Conservation (phyloP, 2,888 invertebrate species). For the Hypsopygia costalis region DNA sequence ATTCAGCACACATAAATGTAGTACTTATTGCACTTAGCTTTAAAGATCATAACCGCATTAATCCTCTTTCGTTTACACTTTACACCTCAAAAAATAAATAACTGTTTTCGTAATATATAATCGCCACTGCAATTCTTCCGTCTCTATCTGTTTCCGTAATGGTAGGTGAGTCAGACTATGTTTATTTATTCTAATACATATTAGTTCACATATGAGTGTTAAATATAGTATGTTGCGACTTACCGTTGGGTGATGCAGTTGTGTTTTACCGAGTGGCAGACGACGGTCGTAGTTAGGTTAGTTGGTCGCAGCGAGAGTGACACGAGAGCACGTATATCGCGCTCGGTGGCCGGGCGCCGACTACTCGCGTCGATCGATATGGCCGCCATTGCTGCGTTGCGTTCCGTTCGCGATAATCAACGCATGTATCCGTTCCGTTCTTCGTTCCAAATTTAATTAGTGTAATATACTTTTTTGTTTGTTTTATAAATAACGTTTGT, state of each 20-base stretch:
- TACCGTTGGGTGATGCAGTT: conserved; percentile 18
- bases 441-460: conserved; percentile 9
- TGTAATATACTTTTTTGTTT: too few relatives aligned
- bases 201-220: neutral
- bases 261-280: conserved; percentile 19
- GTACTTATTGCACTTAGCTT: neutral
- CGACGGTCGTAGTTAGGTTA: conserved; percentile 24
- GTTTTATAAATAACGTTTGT: too few relatives aligned
- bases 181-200: neutral
- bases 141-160: neutral
- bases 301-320: conserved; percentile 22
- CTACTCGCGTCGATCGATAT: conserved; percentile 74
- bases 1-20: conserved; percentile 1
- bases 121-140: conserved; percentile 6
- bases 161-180: neutral
- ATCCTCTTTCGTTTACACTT: neutral
- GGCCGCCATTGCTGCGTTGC: conserved; percentile 59
- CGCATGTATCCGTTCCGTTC: conserved; percentile 23
- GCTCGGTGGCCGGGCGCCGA: conserved; percentile 64
- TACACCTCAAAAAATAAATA: conserved; percentile 1
- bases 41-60: neutral
- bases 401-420: conserved; percentile 53
- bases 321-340: conserved; percentile 44
- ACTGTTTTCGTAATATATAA: conserved; percentile 6
- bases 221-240: conserved; percentile 13